phyloP scores from a whole-genome alignment of 2,888 invertebrate genomes.

The Helleia helle region DNA sequence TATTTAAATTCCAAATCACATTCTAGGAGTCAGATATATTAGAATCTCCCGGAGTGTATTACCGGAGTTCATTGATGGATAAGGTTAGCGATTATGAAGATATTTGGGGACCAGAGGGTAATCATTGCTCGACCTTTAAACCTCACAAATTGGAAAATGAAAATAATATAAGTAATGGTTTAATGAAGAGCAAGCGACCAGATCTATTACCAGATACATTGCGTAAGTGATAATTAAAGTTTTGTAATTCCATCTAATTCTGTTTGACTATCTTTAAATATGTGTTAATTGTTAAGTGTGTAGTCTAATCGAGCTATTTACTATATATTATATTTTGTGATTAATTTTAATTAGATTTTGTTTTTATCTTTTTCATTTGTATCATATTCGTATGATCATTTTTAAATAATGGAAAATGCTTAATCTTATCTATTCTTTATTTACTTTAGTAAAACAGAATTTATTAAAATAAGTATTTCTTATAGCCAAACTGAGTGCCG shows the following conservation, averaged over 20 bases:
- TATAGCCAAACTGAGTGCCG: slow-evolving; percentile 57
- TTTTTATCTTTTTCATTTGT: no score
- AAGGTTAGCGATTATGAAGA: slow-evolving; percentile 97
- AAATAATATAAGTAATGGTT: slow-evolving; percentile 57
- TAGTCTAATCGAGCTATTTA: no score
- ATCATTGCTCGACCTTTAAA: slow-evolving; percentile 62
- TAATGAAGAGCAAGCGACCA: slow-evolving; percentile 72
- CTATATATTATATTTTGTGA: no score
- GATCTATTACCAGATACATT: slow-evolving; percentile 76
- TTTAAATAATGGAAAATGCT: no score
- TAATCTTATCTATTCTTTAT: no score
- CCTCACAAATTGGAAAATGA: slow-evolving; percentile 56
- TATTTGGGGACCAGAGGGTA: slow-evolving; percentile 85
- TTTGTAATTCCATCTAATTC: neutral
- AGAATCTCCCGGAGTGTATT: slow-evolving; percentile 87
- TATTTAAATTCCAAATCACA: slow-evolving; percentile 3
- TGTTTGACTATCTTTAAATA: no score
- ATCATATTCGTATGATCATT: no score
- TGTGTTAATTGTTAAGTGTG: no score
- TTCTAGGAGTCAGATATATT: slow-evolving; percentile 85
- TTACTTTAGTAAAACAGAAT: no score
- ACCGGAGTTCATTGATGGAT: slow-evolving; percentile 89
- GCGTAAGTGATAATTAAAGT: slow-evolving; percentile 40
- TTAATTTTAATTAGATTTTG: no score
- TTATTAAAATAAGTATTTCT: no score